Evolutionary conservation across 2,113 vertebrate species (phyloP).

Genomic region (Phylloscopus trochilus): DNA sequence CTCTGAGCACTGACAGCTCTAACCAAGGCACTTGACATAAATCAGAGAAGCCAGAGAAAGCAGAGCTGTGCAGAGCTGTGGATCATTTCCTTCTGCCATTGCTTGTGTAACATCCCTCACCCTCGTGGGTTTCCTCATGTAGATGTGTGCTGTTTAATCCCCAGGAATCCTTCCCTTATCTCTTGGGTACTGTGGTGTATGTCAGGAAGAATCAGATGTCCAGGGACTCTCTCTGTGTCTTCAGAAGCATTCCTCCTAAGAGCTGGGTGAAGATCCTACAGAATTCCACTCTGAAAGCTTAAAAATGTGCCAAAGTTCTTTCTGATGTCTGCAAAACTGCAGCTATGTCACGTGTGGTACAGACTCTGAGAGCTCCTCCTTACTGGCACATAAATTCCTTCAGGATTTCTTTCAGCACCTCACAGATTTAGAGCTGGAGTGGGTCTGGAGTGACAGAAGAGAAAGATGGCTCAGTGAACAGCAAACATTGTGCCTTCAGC

Average conservation of each 20-base stretch:
- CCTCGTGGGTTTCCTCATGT: not conserved
- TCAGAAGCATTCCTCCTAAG: not conserved
- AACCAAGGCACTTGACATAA: not conserved
- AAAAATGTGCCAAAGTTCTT: not conserved
- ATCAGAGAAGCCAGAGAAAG: not conserved
- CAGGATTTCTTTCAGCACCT: not conserved
- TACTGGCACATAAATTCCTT: not conserved
- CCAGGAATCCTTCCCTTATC: not conserved
- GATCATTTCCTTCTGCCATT: not conserved
- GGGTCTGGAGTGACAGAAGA: not conserved
- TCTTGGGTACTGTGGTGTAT: not conserved
- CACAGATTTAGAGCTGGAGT: not conserved
- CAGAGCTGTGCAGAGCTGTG: not conserved
- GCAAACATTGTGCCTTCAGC: accelerated
- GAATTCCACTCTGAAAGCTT: not conserved
- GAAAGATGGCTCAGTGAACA: not conserved
- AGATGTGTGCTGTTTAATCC: not conserved
- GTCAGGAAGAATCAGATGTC: not conserved
- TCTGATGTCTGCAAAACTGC: not conserved
- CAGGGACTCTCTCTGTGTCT: not conserved
- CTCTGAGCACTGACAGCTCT: not conserved
- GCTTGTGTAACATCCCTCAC: not conserved
- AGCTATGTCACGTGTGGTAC: accelerated
- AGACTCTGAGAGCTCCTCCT: not conserved
- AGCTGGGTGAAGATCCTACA: not conserved